Conservation (phyloP, 2,888 invertebrate species). For the Conus canariensis region DNA sequence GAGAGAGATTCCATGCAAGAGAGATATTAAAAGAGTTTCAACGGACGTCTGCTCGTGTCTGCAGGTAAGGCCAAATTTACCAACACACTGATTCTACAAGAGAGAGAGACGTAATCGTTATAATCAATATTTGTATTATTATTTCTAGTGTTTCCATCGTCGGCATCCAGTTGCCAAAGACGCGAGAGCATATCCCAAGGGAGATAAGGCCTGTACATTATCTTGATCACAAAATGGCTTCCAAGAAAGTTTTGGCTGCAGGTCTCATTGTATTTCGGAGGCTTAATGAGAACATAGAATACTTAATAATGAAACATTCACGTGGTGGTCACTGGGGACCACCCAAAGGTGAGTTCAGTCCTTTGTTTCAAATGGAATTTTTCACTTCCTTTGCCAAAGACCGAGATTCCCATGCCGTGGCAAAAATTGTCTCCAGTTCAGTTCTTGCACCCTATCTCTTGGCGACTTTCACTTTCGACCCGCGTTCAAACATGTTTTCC, state of each 20-base stretch:
- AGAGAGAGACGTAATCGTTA: too few relatives aligned
- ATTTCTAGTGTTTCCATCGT: not conserved
- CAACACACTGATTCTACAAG: too few relatives aligned
- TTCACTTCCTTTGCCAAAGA: too few relatives aligned
- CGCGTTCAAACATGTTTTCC: too few relatives aligned
- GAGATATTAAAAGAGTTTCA: too few relatives aligned
- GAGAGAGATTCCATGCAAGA: too few relatives aligned
- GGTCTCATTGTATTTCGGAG: constrained; percentile 91
- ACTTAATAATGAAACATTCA: constrained; percentile 90
- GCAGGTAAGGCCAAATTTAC: too few relatives aligned
- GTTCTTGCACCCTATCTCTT: too few relatives aligned
- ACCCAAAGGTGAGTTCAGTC: constrained; percentile 84
- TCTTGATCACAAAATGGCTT: constrained; percentile 30
- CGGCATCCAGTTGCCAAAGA: not conserved
- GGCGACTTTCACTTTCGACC: too few relatives aligned
- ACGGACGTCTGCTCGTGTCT: too few relatives aligned
- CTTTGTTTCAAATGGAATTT: not conserved
- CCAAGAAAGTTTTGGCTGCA: constrained; percentile 83
- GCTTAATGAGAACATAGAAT: constrained; percentile 85
- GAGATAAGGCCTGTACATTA: not conserved
- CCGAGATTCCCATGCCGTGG: too few relatives aligned
- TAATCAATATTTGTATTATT: not conserved
- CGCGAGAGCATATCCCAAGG: not conserved
- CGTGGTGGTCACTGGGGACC: constrained; percentile 95
- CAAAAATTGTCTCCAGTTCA: too few relatives aligned